Evolutionary conservation across 2,888 invertebrate genomes (phyloP).

Genomic region (Timema cristinae): DNA sequence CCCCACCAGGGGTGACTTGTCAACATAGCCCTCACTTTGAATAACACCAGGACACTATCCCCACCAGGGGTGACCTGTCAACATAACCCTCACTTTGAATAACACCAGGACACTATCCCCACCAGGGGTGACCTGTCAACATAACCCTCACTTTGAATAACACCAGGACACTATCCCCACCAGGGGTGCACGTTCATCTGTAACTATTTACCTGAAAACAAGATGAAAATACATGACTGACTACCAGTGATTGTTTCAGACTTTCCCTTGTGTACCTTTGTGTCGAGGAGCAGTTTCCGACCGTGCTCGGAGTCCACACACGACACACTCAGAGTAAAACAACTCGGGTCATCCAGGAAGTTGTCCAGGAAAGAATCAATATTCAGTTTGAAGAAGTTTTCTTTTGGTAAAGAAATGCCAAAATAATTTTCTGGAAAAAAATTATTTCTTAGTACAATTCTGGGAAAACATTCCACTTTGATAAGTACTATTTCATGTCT

Average conservation of each 20-base stretch:
- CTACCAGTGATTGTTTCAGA: too few relatives aligned
- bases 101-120: constrained; percentile 51
- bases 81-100: too few relatives aligned
- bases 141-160: neutral
- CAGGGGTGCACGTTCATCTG: neutral
- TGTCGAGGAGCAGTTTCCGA: constrained; percentile 18
- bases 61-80: constrained; percentile 43
- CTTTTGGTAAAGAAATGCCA: constrained; percentile 20
- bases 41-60: constrained; percentile 52
- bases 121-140: constrained; percentile 42
- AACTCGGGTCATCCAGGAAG: constrained; percentile 38
- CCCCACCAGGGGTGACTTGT: constrained; percentile 43
- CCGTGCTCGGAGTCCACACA: constrained; percentile 11
- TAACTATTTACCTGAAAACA: neutral
- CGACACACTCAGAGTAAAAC: constrained; percentile 33
- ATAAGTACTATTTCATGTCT: too few relatives aligned
- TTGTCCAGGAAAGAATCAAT: constrained; percentile 42
- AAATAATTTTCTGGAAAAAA: constrained; percentile 27
- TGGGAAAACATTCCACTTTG: neutral
- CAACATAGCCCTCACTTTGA: constrained; percentile 51
- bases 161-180: too few relatives aligned
- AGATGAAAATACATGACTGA: neutral
- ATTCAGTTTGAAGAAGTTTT: neutral
- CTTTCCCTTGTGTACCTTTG: constrained; percentile 18
- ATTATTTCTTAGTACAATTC: neutral